Conservation (phyloP, 2,113 vertebrate genomes). For the Anas platyrhynchos region DNA sequence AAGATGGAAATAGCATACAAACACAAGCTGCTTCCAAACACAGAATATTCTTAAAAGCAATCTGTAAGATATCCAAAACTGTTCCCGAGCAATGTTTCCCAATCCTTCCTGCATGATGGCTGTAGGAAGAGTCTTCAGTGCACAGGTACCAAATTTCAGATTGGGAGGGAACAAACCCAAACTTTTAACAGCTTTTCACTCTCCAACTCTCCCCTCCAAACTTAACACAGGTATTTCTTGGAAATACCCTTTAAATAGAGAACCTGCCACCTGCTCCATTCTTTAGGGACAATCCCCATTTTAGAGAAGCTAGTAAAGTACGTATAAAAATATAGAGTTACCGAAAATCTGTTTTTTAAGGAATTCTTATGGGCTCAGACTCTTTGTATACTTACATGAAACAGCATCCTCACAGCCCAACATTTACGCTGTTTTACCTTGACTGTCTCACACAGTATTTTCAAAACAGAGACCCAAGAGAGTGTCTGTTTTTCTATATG, state of each 20-base stretch:
- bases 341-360: neutral
- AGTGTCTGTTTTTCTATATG: neutral
- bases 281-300: neutral
- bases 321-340: neutral
- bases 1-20: neutral
- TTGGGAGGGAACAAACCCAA: too few relatives aligned
- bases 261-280: neutral
- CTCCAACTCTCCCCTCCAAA: too few relatives aligned
- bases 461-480: neutral
- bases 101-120: neutral
- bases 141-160: neutral
- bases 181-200: neutral
- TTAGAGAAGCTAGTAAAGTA: neutral
- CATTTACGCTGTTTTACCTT: neutral
- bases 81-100: neutral
- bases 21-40: neutral
- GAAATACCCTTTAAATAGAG: slow-evolving; percentile 16
- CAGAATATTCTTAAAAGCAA: neutral
- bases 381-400: neutral
- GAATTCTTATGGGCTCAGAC: neutral
- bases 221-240: neutral
- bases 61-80: neutral
- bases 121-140: neutral
- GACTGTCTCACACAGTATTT: neutral
- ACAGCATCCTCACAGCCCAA: neutral